These are phyloP conservation scores for Actias luna DNA, from an alignment of 2,888 invertebrate species.

Conservation along the genomic window DNA sequence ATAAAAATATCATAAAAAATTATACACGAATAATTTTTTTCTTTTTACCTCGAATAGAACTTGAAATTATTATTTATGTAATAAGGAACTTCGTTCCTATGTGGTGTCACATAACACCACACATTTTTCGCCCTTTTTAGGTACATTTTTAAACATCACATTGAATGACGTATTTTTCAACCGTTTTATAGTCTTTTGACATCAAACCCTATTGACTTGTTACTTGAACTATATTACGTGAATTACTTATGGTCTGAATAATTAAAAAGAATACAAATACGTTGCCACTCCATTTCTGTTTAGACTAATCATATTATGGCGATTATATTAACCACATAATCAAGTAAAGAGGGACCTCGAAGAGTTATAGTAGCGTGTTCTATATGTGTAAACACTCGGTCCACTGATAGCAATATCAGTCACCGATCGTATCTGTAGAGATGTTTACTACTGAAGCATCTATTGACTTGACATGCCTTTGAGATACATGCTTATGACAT, in stretches of 20 bases:
- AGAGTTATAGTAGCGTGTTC: background rate
- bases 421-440: background rate
- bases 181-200: too few relatives aligned
- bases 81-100: too few relatives aligned
- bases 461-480: background rate
- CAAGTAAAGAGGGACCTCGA: background rate
- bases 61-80: too few relatives aligned
- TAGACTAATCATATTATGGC: background rate
- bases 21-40: too few relatives aligned
- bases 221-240: too few relatives aligned
- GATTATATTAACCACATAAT: background rate
- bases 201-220: too few relatives aligned
- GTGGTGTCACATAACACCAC: too few relatives aligned
- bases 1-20: too few relatives aligned
- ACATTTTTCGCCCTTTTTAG: too few relatives aligned
- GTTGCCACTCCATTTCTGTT: background rate
- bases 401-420: background rate
- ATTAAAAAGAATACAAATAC: background rate
- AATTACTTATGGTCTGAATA: background rate
- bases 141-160: too few relatives aligned
- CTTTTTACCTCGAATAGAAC: too few relatives aligned
- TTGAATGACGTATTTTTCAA: too few relatives aligned
- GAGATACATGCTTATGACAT: background rate
- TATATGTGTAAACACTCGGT: background rate
- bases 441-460: background rate